Percentiles rank a stretch among this genome's conserved stretches.
These are phyloP conservation scores for Malachius bipustulatus DNA, from an alignment of 2,888 invertebrate genomes.

Conservation along the genomic window DNA sequence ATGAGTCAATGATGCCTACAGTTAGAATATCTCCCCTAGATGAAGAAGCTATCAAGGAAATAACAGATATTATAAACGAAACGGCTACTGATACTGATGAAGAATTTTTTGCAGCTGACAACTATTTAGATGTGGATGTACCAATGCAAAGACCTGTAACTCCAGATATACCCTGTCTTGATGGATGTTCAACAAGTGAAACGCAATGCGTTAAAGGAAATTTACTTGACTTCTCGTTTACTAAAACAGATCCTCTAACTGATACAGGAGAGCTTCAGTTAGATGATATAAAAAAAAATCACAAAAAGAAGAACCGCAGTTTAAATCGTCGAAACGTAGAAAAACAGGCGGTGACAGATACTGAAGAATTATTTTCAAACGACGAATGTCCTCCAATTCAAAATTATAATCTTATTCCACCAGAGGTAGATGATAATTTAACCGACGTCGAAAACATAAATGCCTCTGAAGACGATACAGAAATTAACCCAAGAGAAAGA, in stretches of 20 bases:
- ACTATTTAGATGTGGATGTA: slow-evolving; percentile 27
- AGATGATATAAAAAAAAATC: too few relatives aligned
- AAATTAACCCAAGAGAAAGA: slow-evolving; percentile 14
- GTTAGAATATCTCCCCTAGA: slow-evolving; percentile 37
- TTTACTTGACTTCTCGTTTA: slow-evolving; percentile 1
- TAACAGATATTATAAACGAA: slow-evolving; percentile 23
- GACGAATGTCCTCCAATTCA: slow-evolving; percentile 22
- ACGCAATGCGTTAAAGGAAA: slow-evolving; percentile 18
- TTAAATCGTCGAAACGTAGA: too few relatives aligned
- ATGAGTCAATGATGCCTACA: slow-evolving; percentile 29
- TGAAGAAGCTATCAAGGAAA: slow-evolving; percentile 31
- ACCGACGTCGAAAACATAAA: slow-evolving; percentile 38
- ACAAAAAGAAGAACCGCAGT: too few relatives aligned
- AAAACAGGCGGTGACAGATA: slow-evolving; percentile 23
- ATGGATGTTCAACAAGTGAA: slow-evolving; percentile 22
- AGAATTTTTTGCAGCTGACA: slow-evolving; percentile 29
- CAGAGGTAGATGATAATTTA: slow-evolving; percentile 21
- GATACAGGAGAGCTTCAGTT: too few relatives aligned
- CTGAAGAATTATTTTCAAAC: slow-evolving; percentile 22
- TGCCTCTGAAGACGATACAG: slow-evolving; percentile 33
- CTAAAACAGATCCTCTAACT: too few relatives aligned
- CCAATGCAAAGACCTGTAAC: slow-evolving; percentile 16
- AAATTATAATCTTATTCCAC: too few relatives aligned
- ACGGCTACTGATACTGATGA: slow-evolving; percentile 15
- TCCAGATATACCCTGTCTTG: slow-evolving; percentile 23